Base-by-base conservation (phyloP, 2,888 invertebrate genomes). In the Tryphoninae sp. region DNA sequence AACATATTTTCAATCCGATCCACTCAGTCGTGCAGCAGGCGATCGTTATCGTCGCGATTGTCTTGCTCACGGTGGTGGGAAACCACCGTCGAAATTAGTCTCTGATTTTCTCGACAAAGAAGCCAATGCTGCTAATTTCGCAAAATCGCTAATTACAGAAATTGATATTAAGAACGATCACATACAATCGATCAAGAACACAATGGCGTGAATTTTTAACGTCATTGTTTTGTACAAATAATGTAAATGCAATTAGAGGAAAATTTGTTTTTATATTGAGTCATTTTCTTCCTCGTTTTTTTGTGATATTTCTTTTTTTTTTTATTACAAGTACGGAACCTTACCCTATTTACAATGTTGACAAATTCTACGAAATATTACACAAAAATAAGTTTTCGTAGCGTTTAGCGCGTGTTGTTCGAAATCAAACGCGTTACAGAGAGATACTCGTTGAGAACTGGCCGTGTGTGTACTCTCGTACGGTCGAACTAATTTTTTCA, bases 21-120 rank as follows among this genome's bases (percentile, higher is more conserved):
- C 98, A 0, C 95, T 98, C 67, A 94, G 93, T 89, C 94, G 97
- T 3, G 86, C 92, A n/a, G 95, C 96, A 40, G 99, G 99, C 0
- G 96, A 97, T 87, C 93, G 93, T 82, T 97, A 97, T 88, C 93
- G 98, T 11, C 92, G 92, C 2, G 95, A 96, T 86, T 95, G 98
- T 88, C 93, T 99, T 77, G 93, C 95, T 0, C 96, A 97, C 89
- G 98, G 99, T 7, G 98, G 98, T 40, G 97, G 97, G 0, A 95
- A 95, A 82, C 97, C 97, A 2, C 96, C 98, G 0, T 94, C 95
- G 86, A 93, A 94, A 80, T 93, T 99, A 64, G 95, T 98, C 0
- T 94, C 95, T 0, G 96, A 96, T 84, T 97, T 97, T 90, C 92
- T 98, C 59, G 94, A 95, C 83, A 94, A 95, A 71, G 95, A 96